Percentiles rank a stretch among this genome's conserved stretches.
phyloP scores from a whole-genome alignment of 2,113 vertebrate species.

The Rafetus swinhoei region DNA sequence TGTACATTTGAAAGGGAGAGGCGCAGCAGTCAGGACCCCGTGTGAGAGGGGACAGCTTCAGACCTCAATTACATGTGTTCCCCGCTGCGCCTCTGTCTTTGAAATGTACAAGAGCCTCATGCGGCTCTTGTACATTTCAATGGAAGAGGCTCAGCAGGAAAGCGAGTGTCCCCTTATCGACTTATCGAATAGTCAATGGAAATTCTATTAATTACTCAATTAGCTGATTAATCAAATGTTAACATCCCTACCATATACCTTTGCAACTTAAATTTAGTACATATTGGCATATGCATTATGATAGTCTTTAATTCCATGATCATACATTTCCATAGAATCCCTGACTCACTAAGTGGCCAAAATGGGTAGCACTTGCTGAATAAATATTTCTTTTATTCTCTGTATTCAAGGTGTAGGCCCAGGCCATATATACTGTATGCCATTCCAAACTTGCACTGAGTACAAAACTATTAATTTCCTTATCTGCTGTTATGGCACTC shows the following conservation, averaged over 20 bases:
- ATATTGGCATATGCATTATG: slow-evolving; percentile 9
- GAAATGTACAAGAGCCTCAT: no score
- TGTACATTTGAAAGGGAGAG: no score
- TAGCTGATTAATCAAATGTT: no score
- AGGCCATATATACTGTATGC: slow-evolving; percentile 37
- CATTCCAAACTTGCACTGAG: slow-evolving; percentile 60
- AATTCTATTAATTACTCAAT: no score
- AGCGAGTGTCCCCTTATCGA: no score
- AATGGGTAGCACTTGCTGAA: slow-evolving; percentile 46
- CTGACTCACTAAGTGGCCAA: neutral
- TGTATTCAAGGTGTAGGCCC: slow-evolving; percentile 28
- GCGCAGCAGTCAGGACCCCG: no score
- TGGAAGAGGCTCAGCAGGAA: no score
- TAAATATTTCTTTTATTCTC: slow-evolving; percentile 29
- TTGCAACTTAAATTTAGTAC: neutral
- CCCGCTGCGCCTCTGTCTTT: no score
- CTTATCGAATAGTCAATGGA: no score
- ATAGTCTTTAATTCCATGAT: neutral
- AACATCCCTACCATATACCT: slow-evolving; percentile 10
- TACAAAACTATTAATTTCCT: slow-evolving; percentile 44
- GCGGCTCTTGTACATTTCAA: no score
- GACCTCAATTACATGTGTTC: no score
- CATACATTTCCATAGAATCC: slow-evolving; percentile 34
- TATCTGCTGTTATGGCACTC: neutral
- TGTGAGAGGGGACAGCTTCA: no score